These are phyloP conservation scores for Drosophila atripex DNA, from an alignment of 2,888 invertebrate genomes.

Conservation along the genomic window DNA sequence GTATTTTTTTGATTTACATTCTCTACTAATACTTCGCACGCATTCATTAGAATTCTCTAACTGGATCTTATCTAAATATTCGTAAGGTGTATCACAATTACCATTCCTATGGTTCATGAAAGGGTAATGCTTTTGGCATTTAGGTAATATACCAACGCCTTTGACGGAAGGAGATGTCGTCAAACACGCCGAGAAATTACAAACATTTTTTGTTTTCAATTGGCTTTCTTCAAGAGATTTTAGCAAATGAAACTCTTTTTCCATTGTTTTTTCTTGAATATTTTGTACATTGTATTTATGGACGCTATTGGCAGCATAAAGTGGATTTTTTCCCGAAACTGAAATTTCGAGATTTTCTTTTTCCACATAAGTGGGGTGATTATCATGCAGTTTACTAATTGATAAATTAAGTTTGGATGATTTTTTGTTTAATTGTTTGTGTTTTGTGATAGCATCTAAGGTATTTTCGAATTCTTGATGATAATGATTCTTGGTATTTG, in stretches of 20 bases:
- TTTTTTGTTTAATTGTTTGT: background rate
- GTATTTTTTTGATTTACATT: too few species aligned
- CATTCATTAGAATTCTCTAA: background rate
- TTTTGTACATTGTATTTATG: slow-evolving; percentile 75
- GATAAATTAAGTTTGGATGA: background rate
- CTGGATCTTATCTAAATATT: background rate
- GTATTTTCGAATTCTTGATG: background rate
- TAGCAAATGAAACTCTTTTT: slow-evolving; percentile 83
- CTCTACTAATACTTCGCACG: background rate
- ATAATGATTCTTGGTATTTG: background rate
- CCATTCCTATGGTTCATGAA: background rate
- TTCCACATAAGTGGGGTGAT: slow-evolving; percentile 77
- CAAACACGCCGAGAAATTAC: slow-evolving; percentile 44
- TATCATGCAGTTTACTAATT: background rate
- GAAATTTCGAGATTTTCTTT: slow-evolving; percentile 59
- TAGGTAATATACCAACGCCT: background rate
- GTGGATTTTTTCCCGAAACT: slow-evolving; percentile 77
- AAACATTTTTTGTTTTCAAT: slow-evolving; percentile 49
- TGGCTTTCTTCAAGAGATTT: slow-evolving; percentile 73
- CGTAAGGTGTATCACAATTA: background rate
- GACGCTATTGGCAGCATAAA: slow-evolving; percentile 80
- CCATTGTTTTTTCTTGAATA: slow-evolving; percentile 57
- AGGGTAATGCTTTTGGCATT: background rate
- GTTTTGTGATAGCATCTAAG: background rate
- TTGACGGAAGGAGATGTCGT: slow-evolving; percentile 8